Base-by-base conservation (phyloP, 2,797 vertebrate genomes). In the Salmo trutta region DNA sequence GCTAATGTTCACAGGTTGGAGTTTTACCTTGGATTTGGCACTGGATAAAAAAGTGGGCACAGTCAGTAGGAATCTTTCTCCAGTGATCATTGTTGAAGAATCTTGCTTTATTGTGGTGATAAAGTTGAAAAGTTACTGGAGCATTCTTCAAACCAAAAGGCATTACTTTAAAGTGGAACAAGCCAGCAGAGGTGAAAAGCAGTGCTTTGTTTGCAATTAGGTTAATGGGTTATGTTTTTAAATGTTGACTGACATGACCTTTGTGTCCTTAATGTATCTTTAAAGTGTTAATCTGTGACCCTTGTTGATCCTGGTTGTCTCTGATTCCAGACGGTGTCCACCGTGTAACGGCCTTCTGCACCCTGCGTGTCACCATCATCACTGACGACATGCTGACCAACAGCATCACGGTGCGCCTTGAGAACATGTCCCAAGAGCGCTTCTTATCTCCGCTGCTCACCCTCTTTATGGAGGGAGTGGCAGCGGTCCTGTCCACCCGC, bases 351-450 rank as follows among this genome's bases (percentile, higher is more conserved):
- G 96, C 96, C 0, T 83, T 93, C 62, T 97, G 96, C 83, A 95
- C 94, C 1, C 89, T 97, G 76, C 93, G 95, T 0, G 95, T 96
- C 78, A 94, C 95, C 83, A 95, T 96, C 91, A 96, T 97, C 87
- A 97, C 96, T 0, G 96, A 97, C 0, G 95, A 96, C 86, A 96
- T 97, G 96, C 91, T 97, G 75, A 96, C 94, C 75, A 95, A 96
- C 91, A 97, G 96, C 88, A 96, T 97, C 88, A 97, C 96, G 0
- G 95, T 97, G 52, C 93, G 96, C 0, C 91, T 97, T 88, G 95
- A 96, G 87, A 95, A 96, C 90, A 96, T 97, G 95, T 97, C 95
- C 0, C 95, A 97, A 92, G 96, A 97, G 87, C 90, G 85, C 76
- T 97, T 97, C 86, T 93, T 97, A 17, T 97, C 96, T 14, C 95